Evolutionary conservation across 1,140 invertebrate species (phyloP), one percentile per base, ranked within the genome.

Genomic region (Sipha flava): DNA sequence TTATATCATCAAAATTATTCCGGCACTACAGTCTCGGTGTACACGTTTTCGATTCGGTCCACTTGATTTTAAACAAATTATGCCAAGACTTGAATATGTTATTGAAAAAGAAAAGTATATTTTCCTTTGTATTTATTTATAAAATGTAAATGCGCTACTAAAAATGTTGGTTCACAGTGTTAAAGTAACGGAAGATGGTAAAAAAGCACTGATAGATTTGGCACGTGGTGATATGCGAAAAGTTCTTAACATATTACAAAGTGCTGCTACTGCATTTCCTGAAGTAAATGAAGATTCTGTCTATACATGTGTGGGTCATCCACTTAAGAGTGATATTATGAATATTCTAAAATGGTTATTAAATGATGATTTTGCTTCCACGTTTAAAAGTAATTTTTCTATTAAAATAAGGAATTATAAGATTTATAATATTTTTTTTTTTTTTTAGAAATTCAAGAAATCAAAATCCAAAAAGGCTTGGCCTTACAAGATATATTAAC

Each of bases 221-320:
- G 93, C 95, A 3, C 91, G 91, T 81, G 98, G 98, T n/a, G 98
- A 99, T 87, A 99, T 99, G 98, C 89, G 98, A 83, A 95, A 94
- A 87, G 94, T 98, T 14, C 85, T 99, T 3, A 99, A 99, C 87
- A 94, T 98, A 72, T 87, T 99, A 34, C 94, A 99, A 88, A 96
- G 95, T 86, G 94, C 96, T 80, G 91, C 91, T 66, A 88, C 92
- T 86, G 96, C 97, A 9, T 97, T 92, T 86, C 91, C 93, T 82
- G 86, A 89, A 81, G 94, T 98, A 0, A 94, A 90, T 82, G 95
- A 97, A 87, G 91, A 96, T 81, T 95, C 92, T 86, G 96, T 99
- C 2, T 99, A 99, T 85, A 91, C 90, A 5, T 99, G 97, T 87
- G 95, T 98, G 23, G 98, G 97, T 0, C 97, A 99, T 87, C 98